Percentiles rank a stretch among this genome's conserved stretches.
phyloP scores from a whole-genome alignment of 1,140 invertebrate genomes.

The Mycetomoellerius zeteki region DNA sequence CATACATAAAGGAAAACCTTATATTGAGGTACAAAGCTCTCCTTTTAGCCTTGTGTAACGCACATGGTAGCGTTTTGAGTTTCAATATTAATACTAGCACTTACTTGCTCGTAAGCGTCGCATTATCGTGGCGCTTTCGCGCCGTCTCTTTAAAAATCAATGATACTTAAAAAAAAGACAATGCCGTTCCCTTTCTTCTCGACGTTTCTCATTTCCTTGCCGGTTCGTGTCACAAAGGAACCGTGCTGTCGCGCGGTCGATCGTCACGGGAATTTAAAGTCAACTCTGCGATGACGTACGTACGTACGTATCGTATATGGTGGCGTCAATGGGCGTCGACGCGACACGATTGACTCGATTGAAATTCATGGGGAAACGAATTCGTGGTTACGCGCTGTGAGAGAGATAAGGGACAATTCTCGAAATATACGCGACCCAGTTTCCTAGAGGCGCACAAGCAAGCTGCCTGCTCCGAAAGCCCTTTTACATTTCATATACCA shows the following conservation, averaged over 20 bases:
- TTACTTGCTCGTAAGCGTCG: conserved; percentile 61
- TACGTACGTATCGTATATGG: conserved; percentile 46
- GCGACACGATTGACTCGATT: conserved; percentile 66
- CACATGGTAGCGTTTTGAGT: conserved; percentile 45
- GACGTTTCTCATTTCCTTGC: conserved; percentile 66
- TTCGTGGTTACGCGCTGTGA: conserved; percentile 73
- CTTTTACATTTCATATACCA: conserved; percentile 66
- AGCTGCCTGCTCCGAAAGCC: conserved; percentile 64
- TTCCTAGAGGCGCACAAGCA: conserved; percentile 54
- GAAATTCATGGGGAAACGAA: conserved; percentile 77
- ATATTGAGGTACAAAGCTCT: conserved; percentile 46
- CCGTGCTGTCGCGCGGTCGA: conserved; percentile 31
- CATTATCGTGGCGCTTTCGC: conserved; percentile 34
- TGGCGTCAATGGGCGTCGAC: conserved; percentile 65
- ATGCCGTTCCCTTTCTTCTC: conserved; percentile 37
- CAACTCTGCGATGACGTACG: conserved; percentile 42
- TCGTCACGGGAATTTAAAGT: conserved; percentile 68
- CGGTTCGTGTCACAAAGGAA: conserved; percentile 67
- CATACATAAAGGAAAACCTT: conserved; percentile 57
- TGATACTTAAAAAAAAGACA: conserved; percentile 35
- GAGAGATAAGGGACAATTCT: conserved; percentile 79
- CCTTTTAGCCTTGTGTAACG: conserved; percentile 46
- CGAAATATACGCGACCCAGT: conserved; percentile 76
- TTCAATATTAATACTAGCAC: conserved; percentile 61
- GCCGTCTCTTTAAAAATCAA: conserved; percentile 47